phyloP scores from a whole-genome alignment of 2,888 invertebrate genomes.

The Macrosoma leucophasiata region DNA sequence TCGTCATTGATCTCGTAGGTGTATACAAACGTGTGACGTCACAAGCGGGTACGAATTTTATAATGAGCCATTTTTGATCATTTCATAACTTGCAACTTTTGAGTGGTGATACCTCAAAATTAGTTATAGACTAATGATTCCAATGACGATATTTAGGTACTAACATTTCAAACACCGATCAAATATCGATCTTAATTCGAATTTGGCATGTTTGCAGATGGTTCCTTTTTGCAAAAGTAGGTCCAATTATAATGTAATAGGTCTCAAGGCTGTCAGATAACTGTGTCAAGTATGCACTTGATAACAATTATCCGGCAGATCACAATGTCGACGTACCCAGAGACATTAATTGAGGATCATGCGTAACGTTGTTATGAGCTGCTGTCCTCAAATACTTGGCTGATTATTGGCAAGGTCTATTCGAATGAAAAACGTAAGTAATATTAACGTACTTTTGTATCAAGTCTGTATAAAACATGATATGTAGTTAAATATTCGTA shows the following conservation, averaged over 20 bases:
- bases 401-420: slow-evolving; percentile 1
- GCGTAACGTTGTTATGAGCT: slow-evolving; percentile 27
- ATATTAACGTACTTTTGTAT: slow-evolving; percentile 1
- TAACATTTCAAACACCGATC: slow-evolving; percentile 1
- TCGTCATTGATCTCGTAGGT: no score
- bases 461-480: slow-evolving; percentile 1
- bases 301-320: no score
- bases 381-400: slow-evolving; percentile 13
- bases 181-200: not conserved
- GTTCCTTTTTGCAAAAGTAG: not conserved
- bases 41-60: no score
- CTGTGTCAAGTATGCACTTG: not conserved
- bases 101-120: no score
- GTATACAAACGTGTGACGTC: no score
- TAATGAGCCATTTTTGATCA: no score
- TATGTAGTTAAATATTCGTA: no score
- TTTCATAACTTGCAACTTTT: no score
- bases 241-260: slow-evolving; percentile 1
- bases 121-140: no score
- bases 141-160: not conserved
- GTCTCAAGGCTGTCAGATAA: not conserved
- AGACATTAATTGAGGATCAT: slow-evolving; percentile 31
- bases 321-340: slow-evolving; percentile 13
- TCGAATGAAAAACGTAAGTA: slow-evolving; percentile 1
- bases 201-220: not conserved